Conservation (phyloP, 2,113 vertebrate genomes). For the Gopherus evgoodei region DNA sequence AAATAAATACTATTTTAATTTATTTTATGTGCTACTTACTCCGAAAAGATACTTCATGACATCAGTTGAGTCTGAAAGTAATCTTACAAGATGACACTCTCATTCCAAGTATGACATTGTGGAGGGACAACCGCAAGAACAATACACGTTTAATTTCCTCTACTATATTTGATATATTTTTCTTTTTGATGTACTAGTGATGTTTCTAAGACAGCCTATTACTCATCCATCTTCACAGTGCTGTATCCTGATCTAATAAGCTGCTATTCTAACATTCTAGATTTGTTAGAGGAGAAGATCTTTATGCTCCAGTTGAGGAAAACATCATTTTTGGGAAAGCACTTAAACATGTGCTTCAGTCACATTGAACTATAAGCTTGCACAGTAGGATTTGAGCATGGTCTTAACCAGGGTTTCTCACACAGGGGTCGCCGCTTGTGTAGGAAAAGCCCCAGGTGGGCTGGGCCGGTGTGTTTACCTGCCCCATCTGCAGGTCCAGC, state of each 20-base stretch:
- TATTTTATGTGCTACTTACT: background rate
- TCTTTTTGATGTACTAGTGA: conserved; percentile 30
- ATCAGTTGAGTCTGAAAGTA: conserved; percentile 15
- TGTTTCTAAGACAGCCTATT: conserved; percentile 47
- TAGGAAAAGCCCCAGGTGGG: too few species aligned
- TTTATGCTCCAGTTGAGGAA: background rate
- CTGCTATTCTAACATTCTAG: background rate
- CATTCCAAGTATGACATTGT: conserved; percentile 39
- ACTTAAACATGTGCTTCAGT: background rate
- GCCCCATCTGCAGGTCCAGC: too few species aligned
- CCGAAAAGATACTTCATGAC: conserved; percentile 6
- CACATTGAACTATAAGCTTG: background rate
- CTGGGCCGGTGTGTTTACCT: too few species aligned
- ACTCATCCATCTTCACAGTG: background rate
- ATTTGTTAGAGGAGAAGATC: background rate
- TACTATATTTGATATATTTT: conserved; percentile 22
- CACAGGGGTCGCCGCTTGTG: too few species aligned
- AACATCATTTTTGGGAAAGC: background rate
- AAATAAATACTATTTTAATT: conserved; percentile 13
- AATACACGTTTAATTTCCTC: background rate
- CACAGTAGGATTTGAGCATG: background rate
- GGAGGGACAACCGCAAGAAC: background rate
- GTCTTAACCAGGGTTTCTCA: too few species aligned
- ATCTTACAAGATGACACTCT: background rate
- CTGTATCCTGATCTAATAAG: background rate